phyloP scores from a whole-genome alignment of 2,888 invertebrate species.

The Magallana nippona region DNA sequence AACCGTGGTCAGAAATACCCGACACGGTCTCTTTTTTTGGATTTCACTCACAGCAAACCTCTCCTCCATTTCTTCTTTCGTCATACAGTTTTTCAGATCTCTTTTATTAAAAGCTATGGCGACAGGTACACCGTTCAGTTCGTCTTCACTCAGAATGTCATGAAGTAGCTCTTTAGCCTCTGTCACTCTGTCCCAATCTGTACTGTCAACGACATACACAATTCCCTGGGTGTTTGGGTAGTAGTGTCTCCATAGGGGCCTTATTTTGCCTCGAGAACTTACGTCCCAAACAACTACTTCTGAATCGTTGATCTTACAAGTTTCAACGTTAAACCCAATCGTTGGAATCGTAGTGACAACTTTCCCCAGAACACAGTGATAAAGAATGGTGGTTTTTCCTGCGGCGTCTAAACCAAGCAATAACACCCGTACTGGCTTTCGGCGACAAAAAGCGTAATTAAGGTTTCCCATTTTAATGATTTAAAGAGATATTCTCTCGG shows the following conservation, averaged over 20 bases:
- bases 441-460: neutral
- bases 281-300: slow-evolving; percentile 62
- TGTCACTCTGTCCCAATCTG: slow-evolving; percentile 60
- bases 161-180: slow-evolving; percentile 57
- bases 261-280: slow-evolving; percentile 60
- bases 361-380: slow-evolving; percentile 62
- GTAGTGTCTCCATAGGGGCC: slow-evolving; percentile 63
- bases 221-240: slow-evolving; percentile 57
- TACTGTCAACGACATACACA: slow-evolving; percentile 67
- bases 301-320: slow-evolving; percentile 55
- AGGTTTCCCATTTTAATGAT: slow-evolving; percentile 23
- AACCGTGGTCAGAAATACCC: slow-evolving; percentile 2
- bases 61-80: slow-evolving; percentile 53
- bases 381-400: slow-evolving; percentile 65
- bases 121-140: slow-evolving; percentile 53
- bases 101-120: slow-evolving; percentile 67
- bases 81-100: slow-evolving; percentile 59
- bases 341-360: slow-evolving; percentile 68
- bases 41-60: slow-evolving; percentile 44
- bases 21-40: neutral
- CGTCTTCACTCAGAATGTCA: slow-evolving; percentile 49
- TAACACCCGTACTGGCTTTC: slow-evolving; percentile 47
- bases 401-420: slow-evolving; percentile 63
- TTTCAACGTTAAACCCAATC: slow-evolving; percentile 68
- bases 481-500: too few species aligned